Evolutionary conservation across 2,797 vertebrate species (phyloP).

Genomic region (Paguma larvata): DNA sequence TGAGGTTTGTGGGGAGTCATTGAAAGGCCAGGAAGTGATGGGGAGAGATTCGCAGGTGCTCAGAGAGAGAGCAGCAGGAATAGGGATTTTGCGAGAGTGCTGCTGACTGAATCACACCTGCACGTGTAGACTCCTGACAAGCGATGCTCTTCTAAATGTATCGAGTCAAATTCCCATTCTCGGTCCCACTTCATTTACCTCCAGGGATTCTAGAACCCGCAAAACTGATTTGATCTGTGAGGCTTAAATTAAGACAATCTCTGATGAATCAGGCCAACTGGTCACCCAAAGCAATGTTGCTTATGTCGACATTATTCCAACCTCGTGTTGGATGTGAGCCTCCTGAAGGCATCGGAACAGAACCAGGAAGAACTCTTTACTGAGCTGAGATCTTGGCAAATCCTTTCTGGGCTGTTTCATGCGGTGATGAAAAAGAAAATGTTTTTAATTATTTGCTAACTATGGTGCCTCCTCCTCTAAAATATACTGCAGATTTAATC

Average conservation of each 20-base stretch:
- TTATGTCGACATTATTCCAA: background rate
- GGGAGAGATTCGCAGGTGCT: background rate
- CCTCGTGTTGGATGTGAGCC: background rate
- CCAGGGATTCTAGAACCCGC: background rate
- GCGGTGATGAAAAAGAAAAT: background rate
- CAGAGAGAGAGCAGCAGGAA: background rate
- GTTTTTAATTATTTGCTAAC: background rate
- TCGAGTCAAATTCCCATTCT: background rate
- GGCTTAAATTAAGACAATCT: background rate
- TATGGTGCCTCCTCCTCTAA: background rate
- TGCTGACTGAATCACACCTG: rapidly evolving
- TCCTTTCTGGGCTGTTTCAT: background rate
- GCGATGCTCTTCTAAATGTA: background rate
- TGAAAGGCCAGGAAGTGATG: background rate
- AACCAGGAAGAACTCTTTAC: background rate
- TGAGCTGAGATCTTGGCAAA: background rate
- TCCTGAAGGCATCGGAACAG: background rate
- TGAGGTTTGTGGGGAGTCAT: background rate
- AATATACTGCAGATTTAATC: slow-evolving; percentile 23
- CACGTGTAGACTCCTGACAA: too few relatives aligned
- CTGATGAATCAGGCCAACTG: background rate
- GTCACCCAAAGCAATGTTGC: background rate
- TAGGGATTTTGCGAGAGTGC: background rate
- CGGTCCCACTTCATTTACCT: background rate
- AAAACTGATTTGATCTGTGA: background rate